Base-by-base conservation (phyloP, 2,797 vertebrate genomes). In the Neomorphus geoffroyi region DNA sequence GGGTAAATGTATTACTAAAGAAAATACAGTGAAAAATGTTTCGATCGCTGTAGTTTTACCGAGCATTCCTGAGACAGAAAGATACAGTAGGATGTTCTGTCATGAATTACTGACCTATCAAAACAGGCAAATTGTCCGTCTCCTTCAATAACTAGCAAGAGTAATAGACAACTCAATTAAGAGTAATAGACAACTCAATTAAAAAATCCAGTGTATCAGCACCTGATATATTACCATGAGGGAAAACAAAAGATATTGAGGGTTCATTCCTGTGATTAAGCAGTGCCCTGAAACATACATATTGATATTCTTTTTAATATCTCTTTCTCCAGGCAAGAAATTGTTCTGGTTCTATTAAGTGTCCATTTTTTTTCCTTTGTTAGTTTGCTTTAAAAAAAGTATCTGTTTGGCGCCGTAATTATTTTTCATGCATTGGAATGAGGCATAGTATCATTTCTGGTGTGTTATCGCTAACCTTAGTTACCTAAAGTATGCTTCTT, bases 1-100 rank as follows among this genome's bases (percentile, higher is more conserved):
- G 97, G 99, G 99, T 99, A 99, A 99, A 98, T 98, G 97, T 98
- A 98, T 97, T 98, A 93, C 96, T 98, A 97, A 97, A 97, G 96
- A 97, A 97, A 97, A 97, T 98, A 97, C 91, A 91, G 90, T 97
- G 81, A 90, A 94, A 93, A 96, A 50, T 75, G 18, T 95, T 90
- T 86, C 88, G 83, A 57, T 39, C 73, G 53, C 33, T 96, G 57
- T 32, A 50, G 81, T 91, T 92, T 88, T 92, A 46, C 33, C 33
- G 65, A 8, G 45, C 18, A 3, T 90, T 95, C 79, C 66, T 72
- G 41, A 94, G 79, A 64, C 46, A 73, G 91, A 45, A 93, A 73
- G 33, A 66, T 22, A 43, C 10, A 35, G 26, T 71, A 46, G 48
- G 33, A 56, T 46, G 65, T 70, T 91, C 61, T 81, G 33, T 50